Base-by-base conservation (phyloP, 1,140 invertebrate genomes). In the Brachionus rubens region DNA sequence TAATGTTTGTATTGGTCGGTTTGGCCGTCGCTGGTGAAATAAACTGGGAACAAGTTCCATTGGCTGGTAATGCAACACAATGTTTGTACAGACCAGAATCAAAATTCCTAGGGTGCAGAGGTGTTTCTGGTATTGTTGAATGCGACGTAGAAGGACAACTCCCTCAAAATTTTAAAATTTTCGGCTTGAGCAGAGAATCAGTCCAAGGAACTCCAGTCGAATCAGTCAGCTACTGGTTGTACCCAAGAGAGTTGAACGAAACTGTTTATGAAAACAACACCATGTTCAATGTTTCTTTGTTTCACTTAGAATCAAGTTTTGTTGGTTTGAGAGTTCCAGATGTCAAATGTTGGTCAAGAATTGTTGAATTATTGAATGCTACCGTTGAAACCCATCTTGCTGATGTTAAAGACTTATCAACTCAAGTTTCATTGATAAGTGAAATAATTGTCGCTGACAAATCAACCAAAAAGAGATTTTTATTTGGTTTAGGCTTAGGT, bases 321-420 rank as follows among this genome's bases (percentile, higher is more conserved):
- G 16, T 50, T 50, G 65, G 65, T 46, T 48, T 70, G 24, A 47
- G 65, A 70, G 65, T 70, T 6, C 41, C 65, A 30, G 47, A 50
- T 50, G 43, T 70, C 19, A 70, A 70, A 70, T 70, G 65, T 40
- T 70, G 47, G 43, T 19, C 41, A 26, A 47, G 65, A 70, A 46
- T 70, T 19, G 65, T 47, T 7, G 47, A 70, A 50, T 50, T 70
- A 48, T 70, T 70, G 36, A 50, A 70, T n/a, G 33, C 33, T 36
- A 5, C 33, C 3, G 33, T 36, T 36, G 33, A 9, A 36, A 9
- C 9, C 9, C 33, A 36, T 36, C 4, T 36, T 36, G 33, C 9
- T 36, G 4, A 3, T 5, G 33, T 5, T 9, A 3, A 5, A 36
- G 9, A 36, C 33, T 36, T 9, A 36, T 5, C 33, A 3, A 36